These are phyloP conservation scores for Spilogale gracilis DNA, from an alignment of 2,113 vertebrate genomes.

Conservation along the genomic window DNA sequence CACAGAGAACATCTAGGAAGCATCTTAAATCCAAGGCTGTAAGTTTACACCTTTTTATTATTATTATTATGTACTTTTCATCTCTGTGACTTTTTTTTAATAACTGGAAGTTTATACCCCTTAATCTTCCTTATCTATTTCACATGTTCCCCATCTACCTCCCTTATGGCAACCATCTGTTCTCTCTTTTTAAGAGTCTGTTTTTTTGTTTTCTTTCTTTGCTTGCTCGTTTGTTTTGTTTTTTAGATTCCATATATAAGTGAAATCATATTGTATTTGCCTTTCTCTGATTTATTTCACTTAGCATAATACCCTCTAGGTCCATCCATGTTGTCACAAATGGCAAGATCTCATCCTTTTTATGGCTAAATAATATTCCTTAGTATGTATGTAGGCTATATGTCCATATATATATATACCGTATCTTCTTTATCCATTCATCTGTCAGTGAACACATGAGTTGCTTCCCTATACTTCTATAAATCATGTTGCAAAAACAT, in stretches of 20 bases:
- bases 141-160: too few species aligned
- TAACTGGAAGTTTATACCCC: too few species aligned
- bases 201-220: background rate
- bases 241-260: background rate
- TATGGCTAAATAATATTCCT: background rate
- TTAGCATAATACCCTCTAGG: background rate
- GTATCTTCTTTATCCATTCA: background rate
- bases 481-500: background rate
- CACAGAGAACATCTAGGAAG: background rate
- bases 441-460: background rate
- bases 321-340: background rate
- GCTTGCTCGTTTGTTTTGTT: background rate
- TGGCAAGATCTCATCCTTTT: background rate
- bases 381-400: background rate
- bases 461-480: background rate
- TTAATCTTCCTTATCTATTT: too few species aligned
- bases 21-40: background rate
- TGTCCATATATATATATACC: background rate
- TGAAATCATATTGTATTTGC: background rate
- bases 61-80: background rate
- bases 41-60: background rate
- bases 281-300: background rate
- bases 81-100: background rate
- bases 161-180: too few species aligned
- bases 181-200: too few species aligned